These are phyloP conservation scores for Holacanthella duospinosa DNA, from an alignment of 2,888 invertebrate species.

Conservation along the genomic window DNA sequence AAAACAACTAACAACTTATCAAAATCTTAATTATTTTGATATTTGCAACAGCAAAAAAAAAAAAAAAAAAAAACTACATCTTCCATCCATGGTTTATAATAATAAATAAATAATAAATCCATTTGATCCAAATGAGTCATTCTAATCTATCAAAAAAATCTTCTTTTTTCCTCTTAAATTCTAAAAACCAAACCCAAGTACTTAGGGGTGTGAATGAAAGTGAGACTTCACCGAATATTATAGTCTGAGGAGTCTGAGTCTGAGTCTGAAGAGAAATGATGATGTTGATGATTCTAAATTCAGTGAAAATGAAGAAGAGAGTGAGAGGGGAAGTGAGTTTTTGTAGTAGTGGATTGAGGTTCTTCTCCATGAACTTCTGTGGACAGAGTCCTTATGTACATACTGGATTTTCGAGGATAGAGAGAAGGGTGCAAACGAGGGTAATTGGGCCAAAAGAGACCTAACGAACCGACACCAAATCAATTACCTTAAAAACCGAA, in stretches of 20 bases:
- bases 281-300: conserved; percentile 2
- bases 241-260: not conserved
- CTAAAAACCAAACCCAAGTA: no score
- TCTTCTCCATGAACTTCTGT: not conserved
- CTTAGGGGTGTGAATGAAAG: no score
- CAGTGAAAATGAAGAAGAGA: not conserved
- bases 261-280: not conserved
- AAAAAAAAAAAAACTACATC: no score
- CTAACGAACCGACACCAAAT: conserved; percentile 39
- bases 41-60: no score
- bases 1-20: no score
- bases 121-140: not conserved
- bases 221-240: no score
- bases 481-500: conserved; percentile 38
- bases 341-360: not conserved
- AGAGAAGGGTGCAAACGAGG: conserved; percentile 38
- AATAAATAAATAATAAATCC: not conserved
- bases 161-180: no score
- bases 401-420: conserved; percentile 6
- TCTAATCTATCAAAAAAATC: no score
- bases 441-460: conserved; percentile 38
- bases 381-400: conserved; percentile 1
- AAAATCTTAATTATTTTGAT: no score
- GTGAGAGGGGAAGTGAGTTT: not conserved
- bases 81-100: no score